phyloP scores from a whole-genome alignment of 2,888 invertebrate genomes.

The Halictus quadricinctus region DNA sequence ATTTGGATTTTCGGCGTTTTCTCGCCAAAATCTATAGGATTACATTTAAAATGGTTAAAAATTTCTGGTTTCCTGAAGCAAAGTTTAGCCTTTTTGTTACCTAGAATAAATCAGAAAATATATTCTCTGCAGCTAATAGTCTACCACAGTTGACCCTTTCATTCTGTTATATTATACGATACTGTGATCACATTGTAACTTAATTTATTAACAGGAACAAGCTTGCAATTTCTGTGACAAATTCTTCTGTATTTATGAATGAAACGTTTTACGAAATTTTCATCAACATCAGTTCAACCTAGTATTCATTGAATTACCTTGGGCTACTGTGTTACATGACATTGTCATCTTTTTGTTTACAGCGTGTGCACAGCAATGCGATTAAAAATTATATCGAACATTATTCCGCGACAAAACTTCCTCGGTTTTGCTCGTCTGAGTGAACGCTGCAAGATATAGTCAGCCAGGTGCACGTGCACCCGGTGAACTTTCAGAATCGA shows the following conservation, averaged over 20 bases:
- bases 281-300: no score
- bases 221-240: not conserved
- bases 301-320: not conserved
- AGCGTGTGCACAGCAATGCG: not conserved
- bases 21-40: no score
- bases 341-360: not conserved
- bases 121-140: no score
- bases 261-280: not conserved
- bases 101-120: no score
- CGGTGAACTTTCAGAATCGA: conserved; percentile 14
- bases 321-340: not conserved
- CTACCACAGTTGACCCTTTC: no score
- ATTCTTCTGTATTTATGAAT: not conserved
- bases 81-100: no score
- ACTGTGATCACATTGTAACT: not conserved
- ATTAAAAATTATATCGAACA: conserved; percentile 7
- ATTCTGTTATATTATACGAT: not conserved
- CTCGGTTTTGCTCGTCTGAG: not conserved
- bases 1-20: no score
- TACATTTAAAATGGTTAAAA: no score
- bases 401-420: not conserved
- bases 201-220: not conserved
- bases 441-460: not conserved
- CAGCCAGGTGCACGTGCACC: conserved; percentile 10
- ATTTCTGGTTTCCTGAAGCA: no score